These are phyloP conservation scores for Perccottus glenii DNA, from an alignment of 2,113 vertebrate species.

Conservation along the genomic window DNA sequence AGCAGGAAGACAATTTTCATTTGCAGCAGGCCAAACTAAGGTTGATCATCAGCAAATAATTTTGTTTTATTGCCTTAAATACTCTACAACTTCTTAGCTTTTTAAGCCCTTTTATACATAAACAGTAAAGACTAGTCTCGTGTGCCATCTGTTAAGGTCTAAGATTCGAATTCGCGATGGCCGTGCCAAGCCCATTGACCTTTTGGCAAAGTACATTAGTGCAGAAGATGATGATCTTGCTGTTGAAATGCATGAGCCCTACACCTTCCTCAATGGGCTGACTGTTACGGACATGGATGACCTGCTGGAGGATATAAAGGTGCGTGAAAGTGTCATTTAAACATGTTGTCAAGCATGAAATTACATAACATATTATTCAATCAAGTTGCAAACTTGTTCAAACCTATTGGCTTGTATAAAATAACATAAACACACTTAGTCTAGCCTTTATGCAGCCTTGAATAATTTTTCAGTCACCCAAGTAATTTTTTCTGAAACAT, in stretches of 20 bases:
- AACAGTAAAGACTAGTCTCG: no score
- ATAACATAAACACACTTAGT: no score
- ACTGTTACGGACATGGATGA: constrained; percentile 97
- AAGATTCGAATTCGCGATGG: constrained; percentile 96
- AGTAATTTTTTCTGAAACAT: no score
- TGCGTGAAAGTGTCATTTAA: constrained; percentile 38
- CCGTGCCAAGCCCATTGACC: constrained; percentile 94
- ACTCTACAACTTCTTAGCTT: no score
- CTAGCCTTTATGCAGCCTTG: no score
- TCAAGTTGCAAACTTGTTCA: no score
- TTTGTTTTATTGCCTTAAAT: no score
- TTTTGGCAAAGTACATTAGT: constrained; percentile 96
- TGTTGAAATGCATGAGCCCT: constrained; percentile 97
- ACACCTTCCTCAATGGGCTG: constrained; percentile 93
- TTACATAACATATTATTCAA: no score
- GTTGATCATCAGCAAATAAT: constrained; percentile 57
- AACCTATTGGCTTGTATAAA: no score
- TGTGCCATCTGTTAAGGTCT: constrained; percentile 83
- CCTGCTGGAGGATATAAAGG: constrained; percentile 97
- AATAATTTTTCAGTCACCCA: no score
- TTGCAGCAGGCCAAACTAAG: constrained; percentile 95
- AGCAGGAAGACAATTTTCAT: constrained; percentile 98
- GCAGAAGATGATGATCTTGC: constrained; percentile 95
- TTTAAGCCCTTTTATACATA: no score
- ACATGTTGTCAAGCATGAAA: no score